These are phyloP conservation scores for Amblyjoppa fuscipennis DNA, from an alignment of 2,888 invertebrate species.

Conservation along the genomic window DNA sequence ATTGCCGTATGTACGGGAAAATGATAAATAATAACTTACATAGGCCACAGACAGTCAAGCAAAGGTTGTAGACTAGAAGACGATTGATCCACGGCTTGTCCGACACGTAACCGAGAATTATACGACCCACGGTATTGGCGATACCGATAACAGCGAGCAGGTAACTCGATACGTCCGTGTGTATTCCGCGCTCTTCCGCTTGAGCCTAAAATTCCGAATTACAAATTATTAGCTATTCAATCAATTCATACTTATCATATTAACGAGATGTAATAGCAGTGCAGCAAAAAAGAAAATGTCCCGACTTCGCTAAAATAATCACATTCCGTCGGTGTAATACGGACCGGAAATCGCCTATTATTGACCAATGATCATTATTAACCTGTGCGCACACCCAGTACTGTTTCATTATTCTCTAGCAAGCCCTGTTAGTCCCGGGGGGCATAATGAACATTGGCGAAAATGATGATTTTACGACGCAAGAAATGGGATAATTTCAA, in stretches of 20 bases:
- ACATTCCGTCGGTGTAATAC: too few relatives aligned
- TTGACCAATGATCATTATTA: too few relatives aligned
- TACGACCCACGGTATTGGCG: slow-evolving; percentile 95
- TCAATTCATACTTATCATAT: background rate
- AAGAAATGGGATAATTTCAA: too few relatives aligned
- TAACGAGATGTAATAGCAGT: background rate
- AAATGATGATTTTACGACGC: too few relatives aligned
- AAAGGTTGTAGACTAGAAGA: slow-evolving; percentile 94
- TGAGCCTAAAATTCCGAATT: slow-evolving; percentile 86
- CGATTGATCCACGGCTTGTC: slow-evolving; percentile 97
- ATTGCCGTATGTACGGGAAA: background rate
- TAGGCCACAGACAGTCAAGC: slow-evolving; percentile 95
- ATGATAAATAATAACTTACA: slow-evolving; percentile 87
- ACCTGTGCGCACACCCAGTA: too few relatives aligned
- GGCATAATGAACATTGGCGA: too few relatives aligned
- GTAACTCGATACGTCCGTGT: slow-evolving; percentile 88
- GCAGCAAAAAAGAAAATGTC: background rate
- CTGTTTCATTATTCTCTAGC: too few relatives aligned
- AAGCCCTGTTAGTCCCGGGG: too few relatives aligned
- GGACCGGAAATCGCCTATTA: too few relatives aligned
- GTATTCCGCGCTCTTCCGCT: slow-evolving; percentile 87
- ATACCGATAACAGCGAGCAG: slow-evolving; percentile 93
- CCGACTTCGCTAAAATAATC: too few relatives aligned
- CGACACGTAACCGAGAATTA: slow-evolving; percentile 94
- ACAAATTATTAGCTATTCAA: background rate